A percentile compares a stretch with the other conserved stretches of the same genome.
Conservation (phyloP, 1,140 invertebrate genomes). For the Ceratosolen fusciceps region DNA sequence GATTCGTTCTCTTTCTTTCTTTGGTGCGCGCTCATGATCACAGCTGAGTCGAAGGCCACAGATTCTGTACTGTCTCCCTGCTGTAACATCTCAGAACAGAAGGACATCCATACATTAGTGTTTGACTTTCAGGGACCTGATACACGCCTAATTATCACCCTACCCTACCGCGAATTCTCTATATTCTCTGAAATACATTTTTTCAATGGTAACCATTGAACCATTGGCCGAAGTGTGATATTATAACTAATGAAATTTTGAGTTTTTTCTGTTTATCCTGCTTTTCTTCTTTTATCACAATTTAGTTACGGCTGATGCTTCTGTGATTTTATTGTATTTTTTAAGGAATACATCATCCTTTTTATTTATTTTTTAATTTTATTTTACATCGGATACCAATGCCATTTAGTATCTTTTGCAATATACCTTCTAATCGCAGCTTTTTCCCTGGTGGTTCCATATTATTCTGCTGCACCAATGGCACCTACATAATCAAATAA, state of each 20-base stretch:
- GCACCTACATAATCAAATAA: slow-evolving; percentile 38
- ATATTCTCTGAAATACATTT: slow-evolving; percentile 35
- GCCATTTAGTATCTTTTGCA: slow-evolving; percentile 56
- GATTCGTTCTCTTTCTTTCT: slow-evolving; percentile 70
- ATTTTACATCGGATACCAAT: slow-evolving; percentile 7
- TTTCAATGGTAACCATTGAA: slow-evolving; percentile 33
- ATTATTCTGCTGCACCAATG: slow-evolving; percentile 56
- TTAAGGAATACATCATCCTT: slow-evolving; percentile 36
- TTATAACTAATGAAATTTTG: slow-evolving; percentile 54
- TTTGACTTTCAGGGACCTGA: slow-evolving; percentile 63
- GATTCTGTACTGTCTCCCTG: slow-evolving; percentile 72
- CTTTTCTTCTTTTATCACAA: slow-evolving; percentile 57
- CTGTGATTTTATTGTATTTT: slow-evolving; percentile 58
- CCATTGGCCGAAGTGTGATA: slow-evolving; percentile 31
- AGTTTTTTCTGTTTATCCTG: slow-evolving; percentile 52
- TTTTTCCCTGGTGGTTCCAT: slow-evolving; percentile 64
- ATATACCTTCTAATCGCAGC: slow-evolving; percentile 68
- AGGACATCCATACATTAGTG: slow-evolving; percentile 73
- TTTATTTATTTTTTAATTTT: slow-evolving; percentile 9
- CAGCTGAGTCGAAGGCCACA: slow-evolving; percentile 72
- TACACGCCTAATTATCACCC: slow-evolving; percentile 59
- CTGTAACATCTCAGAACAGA: slow-evolving; percentile 74
- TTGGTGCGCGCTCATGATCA: slow-evolving; percentile 71
- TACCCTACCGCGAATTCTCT: slow-evolving; percentile 56
- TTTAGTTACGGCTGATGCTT: slow-evolving; percentile 58